Evolutionary conservation across 2,888 invertebrate species (phyloP).

Genomic region (Seira sanloemensis): DNA sequence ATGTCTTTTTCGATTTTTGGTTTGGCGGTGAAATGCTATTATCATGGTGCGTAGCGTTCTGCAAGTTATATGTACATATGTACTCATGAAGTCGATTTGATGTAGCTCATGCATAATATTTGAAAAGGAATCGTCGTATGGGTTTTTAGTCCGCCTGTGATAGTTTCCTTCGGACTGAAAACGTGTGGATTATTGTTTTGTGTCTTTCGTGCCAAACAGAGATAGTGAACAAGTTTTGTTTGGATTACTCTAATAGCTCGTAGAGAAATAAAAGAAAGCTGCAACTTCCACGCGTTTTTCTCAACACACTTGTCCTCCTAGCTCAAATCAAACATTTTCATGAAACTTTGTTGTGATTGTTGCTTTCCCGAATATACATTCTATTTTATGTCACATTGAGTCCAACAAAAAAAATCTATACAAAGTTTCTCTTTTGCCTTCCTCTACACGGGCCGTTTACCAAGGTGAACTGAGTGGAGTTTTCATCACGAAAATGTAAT

Average conservation of each 20-base stretch:
- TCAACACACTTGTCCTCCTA: conserved; percentile 41
- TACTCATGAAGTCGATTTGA: background rate
- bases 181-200: conserved; percentile 7
- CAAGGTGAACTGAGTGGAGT: no score
- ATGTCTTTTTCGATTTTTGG: conserved; percentile 1
- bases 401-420: no score
- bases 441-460: no score
- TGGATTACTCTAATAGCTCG: background rate
- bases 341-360: conserved; percentile 44
- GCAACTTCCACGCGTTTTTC: conserved; percentile 45
- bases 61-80: background rate
- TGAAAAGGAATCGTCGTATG: conserved; percentile 24
- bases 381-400: conserved; percentile 14
- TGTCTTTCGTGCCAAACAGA: conserved; percentile 33
- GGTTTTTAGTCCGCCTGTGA: background rate
- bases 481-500: no score
- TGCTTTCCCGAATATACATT: conserved; percentile 22
- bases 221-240: conserved; percentile 18
- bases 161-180: background rate
- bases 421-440: no score
- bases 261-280: conserved; percentile 38
- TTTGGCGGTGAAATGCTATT: background rate
- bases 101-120: background rate
- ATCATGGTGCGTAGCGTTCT: background rate
- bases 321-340: conserved; percentile 46